phyloP scores from a whole-genome alignment of 2,113 vertebrate species.

The Mugil cephalus region DNA sequence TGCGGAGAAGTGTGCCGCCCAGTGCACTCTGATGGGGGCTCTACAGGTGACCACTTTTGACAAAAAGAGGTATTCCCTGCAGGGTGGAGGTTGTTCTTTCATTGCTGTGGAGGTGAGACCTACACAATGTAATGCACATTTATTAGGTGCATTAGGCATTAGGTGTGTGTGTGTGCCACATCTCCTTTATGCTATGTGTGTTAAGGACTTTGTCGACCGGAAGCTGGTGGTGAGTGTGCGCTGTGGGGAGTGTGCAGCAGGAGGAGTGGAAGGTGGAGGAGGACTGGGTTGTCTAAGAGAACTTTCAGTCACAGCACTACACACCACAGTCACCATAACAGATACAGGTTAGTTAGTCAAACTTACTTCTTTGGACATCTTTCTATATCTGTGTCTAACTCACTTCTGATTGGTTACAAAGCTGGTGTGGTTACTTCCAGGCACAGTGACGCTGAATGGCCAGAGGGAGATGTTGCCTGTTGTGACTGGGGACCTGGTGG shows the following conservation, averaged over 20 bases:
- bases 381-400: background rate
- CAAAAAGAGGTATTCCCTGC: slow-evolving; percentile 86
- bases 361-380: no score
- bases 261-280: slow-evolving; percentile 32
- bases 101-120: slow-evolving; percentile 87
- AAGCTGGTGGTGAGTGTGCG: slow-evolving; percentile 83
- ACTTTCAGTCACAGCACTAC: slow-evolving; percentile 81
- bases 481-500: slow-evolving; percentile 74
- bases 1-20: slow-evolving; percentile 84
- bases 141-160: background rate
- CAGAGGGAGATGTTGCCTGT: slow-evolving; percentile 85
- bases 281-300: slow-evolving; percentile 80
- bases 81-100: slow-evolving; percentile 82
- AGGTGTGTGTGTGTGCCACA: background rate
- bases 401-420: background rate
- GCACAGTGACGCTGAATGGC: slow-evolving; percentile 84
- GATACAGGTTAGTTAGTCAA: slow-evolving; percentile 82
- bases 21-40: slow-evolving; percentile 86
- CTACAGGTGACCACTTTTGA: slow-evolving; percentile 91
- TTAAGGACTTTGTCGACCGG: slow-evolving; percentile 88
- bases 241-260: slow-evolving; percentile 74
- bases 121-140: background rate
- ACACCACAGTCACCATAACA: slow-evolving; percentile 82
- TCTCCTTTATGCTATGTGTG: slow-evolving; percentile 13
- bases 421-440: slow-evolving; percentile 64